phyloP scores from a whole-genome alignment of 2,888 invertebrate genomes.

The Sabatieria punctata region DNA sequence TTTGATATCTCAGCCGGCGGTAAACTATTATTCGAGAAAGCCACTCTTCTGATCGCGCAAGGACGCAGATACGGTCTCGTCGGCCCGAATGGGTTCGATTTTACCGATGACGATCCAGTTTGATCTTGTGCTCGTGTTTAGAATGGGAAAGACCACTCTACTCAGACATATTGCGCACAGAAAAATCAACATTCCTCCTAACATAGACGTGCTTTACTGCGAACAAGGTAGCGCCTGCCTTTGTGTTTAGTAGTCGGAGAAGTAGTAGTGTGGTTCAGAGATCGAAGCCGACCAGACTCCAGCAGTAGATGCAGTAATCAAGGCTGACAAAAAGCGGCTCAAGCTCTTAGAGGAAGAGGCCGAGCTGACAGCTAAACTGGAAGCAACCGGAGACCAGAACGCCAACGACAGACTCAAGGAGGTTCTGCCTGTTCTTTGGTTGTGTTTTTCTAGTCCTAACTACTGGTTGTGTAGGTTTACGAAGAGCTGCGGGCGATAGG shows the following conservation, averaged over 20 bases:
- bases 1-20: conserved; percentile 95
- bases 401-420: conserved; percentile 65
- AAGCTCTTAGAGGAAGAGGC: conserved; percentile 63
- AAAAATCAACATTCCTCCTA: conserved; percentile 80
- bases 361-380: conserved; percentile 53
- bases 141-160: conserved; percentile 93
- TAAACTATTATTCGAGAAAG: conserved; percentile 88
- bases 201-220: conserved; percentile 85
- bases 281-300: conserved; percentile 89
- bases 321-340: conserved; percentile 74
- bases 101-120: background rate
- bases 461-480: too few relatives aligned
- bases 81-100: conserved; percentile 71
- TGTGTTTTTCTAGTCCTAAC: too few relatives aligned
- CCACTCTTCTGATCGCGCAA: conserved; percentile 73
- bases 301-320: conserved; percentile 79
- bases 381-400: conserved; percentile 50
- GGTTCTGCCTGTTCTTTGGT: conserved; percentile 14
- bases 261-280: conserved; percentile 44
- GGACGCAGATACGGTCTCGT: conserved; percentile 90
- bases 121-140: conserved; percentile 28
- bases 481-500: conserved; percentile 86
- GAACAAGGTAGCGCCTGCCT: conserved; percentile 48
- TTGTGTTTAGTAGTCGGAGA: background rate
- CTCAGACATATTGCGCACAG: conserved; percentile 75